Base-by-base conservation (phyloP, 1,140 invertebrate genomes). In the Tetragonula clypearis region DNA sequence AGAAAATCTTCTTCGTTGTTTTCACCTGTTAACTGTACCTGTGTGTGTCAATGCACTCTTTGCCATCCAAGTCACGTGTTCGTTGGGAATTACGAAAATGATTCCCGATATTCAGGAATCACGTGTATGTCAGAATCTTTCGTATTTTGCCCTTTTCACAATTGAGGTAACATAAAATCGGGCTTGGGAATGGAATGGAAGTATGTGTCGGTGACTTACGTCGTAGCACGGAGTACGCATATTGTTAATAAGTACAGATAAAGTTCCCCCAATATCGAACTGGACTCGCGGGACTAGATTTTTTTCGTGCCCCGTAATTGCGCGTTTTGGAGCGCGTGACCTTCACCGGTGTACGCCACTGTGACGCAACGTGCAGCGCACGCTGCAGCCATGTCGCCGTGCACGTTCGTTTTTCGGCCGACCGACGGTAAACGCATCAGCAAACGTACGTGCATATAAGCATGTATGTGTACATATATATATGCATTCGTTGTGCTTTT, bases 341-440 rank as follows among this genome's bases (percentile, higher is more conserved):
- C 80, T 86, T 83, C 66, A 62, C 19, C 69, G 35, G 23, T 21
- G 30, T 69, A 35, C 62, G 56, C 49, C 56, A 12, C 26, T 58
- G n/a, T 86, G 85, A 86, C 75, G 81, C 49, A 86, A 84, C 41
- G 60, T 30, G 35, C 41, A 65, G 41, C 81, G 81, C 58, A 66
- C 76, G 19, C 35, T 56, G 68, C 65, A 19, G 55, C 53, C 53
- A 41, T 74, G 73, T 68, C 65, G 41, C 56, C 12, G 41, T 82
- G 72, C 74, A 83, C 82, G 82, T 77, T 23, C 66, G 75, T 84
- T 85, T 74, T 81, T 81, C 79, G 60, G 53, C 58, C 26, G 62
- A 75, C 62, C 60, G 55, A 49, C 53, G 75, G 56, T 72, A 77
- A 82, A 82, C 66, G 68, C 41, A 49, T 76, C 58, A 55, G 55